These are phyloP conservation scores for Perdita meconis DNA, from an alignment of 2,888 invertebrate genomes.

Conservation along the genomic window DNA sequence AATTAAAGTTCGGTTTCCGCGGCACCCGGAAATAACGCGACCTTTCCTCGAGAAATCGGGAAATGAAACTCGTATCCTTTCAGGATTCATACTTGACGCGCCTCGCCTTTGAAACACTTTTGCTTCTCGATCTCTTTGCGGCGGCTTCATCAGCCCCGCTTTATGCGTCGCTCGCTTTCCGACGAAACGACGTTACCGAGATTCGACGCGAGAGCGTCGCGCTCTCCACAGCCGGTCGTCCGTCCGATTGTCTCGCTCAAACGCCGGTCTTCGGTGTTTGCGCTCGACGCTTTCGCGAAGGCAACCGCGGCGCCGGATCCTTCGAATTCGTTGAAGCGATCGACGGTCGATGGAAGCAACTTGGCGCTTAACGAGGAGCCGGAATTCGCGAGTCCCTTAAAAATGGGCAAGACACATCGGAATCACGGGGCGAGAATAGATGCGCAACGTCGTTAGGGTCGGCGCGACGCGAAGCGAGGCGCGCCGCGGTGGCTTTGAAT, in stretches of 20 bases:
- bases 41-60: constrained; percentile 64
- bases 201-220: not conserved
- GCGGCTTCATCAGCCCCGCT: constrained; percentile 22
- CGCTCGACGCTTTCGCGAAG: not conserved
- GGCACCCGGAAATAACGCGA: constrained; percentile 68
- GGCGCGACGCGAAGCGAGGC: constrained; percentile 30
- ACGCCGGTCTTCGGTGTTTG: too few species aligned
- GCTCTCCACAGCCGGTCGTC: not conserved
- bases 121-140: constrained; percentile 7
- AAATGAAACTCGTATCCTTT: constrained; percentile 71
- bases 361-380: constrained; percentile 31
- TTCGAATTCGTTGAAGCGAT: not conserved
- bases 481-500: constrained; percentile 66
- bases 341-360: constrained; percentile 11
- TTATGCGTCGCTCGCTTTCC: not conserved
- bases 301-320: not conserved
- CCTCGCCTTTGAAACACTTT: constrained; percentile 55
- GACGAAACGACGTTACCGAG: constrained; percentile 3
- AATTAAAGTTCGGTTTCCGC: constrained; percentile 71
- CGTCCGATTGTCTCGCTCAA: not conserved
- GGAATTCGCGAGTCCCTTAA: constrained; percentile 3
- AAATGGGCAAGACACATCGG: not conserved
- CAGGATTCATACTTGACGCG: constrained; percentile 51
- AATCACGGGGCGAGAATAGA: constrained; percentile 17
- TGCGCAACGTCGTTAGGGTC: constrained; percentile 42